Evolutionary conservation across 2,797 vertebrate genomes (phyloP), one percentile per base, ranked within the genome.

Genomic region (Psittacula derbiana): DNA sequence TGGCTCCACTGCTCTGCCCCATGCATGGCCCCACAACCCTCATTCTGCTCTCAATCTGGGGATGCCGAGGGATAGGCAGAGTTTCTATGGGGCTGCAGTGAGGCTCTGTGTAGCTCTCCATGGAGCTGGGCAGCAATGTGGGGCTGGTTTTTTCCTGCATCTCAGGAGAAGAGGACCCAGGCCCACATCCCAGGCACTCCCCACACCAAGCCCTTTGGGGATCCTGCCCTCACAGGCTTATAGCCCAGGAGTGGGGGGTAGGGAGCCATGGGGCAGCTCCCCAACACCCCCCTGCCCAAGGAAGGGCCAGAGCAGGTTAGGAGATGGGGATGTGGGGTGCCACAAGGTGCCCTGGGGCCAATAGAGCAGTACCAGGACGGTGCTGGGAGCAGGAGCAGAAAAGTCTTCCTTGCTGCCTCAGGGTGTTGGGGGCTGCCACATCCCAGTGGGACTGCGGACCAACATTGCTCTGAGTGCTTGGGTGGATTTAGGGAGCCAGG

Each of bases 201-300:
- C 21, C 31, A 60, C 19, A 23, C 15, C 40, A 44, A 49, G 16
- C 7, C 12, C 33, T 43, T 67, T n/a, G 33, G 0, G 0, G 46
- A 72, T 11, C 28, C 50, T 74, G 16, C 6, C 11, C 14, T 70
- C 1, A 0, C 55, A 62, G 81, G 41, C 24, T 88, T 47, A 21
- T 5, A 81, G 44, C 40, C 40, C 46, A 11, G 19, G 18, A 2
- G 8, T 21, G 24, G 12, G 4, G 27, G 9, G 4, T 24, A 33
- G 38, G n/a, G 52, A 90, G 50, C 21, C 8, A 2, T 36, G 57
- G 33, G 40, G 16, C n/a, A 83, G 58, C 27, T 28, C 2, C 0
- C 16, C 6, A 2, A 5, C 14, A 4, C 16, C 6, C 3, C 17
- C 1, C 18, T 8, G 14, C 36, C n/a, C 3, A 10, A 69, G 13